phyloP scores from a whole-genome alignment of 1,140 invertebrate genomes.

The Anastrepha ludens region DNA sequence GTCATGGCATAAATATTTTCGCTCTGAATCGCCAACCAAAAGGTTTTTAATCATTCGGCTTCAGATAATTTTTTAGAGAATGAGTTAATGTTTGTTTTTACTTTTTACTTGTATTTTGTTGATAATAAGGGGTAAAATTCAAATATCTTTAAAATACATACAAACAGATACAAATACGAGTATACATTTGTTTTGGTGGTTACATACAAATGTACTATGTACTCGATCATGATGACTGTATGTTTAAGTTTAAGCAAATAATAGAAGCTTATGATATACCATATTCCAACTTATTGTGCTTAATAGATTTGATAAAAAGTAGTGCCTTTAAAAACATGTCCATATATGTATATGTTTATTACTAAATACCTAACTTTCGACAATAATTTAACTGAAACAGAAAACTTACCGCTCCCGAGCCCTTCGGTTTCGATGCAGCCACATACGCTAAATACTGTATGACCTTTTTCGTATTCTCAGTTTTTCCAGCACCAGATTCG shows the following conservation, averaged over 20 bases:
- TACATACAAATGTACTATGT: not conserved
- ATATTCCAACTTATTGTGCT: too few relatives aligned
- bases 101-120: not conserved
- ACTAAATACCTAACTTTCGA: not conserved
- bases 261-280: too few relatives aligned
- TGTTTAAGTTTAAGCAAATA: too few relatives aligned
- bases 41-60: slow-evolving; percentile 48
- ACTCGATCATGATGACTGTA: too few relatives aligned
- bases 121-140: not conserved
- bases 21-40: slow-evolving; percentile 31
- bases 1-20: slow-evolving; percentile 40
- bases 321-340: not conserved
- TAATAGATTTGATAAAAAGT: not conserved
- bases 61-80: slow-evolving; percentile 42
- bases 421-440: slow-evolving; percentile 95
- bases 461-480: slow-evolving; percentile 99
- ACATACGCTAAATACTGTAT: slow-evolving; percentile 99
- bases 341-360: not conserved
- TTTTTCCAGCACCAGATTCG: slow-evolving; percentile 99
- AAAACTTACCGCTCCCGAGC: slow-evolving; percentile 88
- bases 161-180: not conserved
- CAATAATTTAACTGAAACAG: not conserved
- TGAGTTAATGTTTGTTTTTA: slow-evolving; percentile 39
- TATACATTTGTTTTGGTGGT: not conserved
- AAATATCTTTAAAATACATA: too few relatives aligned